Conservation (phyloP, 2,113 vertebrate genomes). For the Phocoena sinus region DNA sequence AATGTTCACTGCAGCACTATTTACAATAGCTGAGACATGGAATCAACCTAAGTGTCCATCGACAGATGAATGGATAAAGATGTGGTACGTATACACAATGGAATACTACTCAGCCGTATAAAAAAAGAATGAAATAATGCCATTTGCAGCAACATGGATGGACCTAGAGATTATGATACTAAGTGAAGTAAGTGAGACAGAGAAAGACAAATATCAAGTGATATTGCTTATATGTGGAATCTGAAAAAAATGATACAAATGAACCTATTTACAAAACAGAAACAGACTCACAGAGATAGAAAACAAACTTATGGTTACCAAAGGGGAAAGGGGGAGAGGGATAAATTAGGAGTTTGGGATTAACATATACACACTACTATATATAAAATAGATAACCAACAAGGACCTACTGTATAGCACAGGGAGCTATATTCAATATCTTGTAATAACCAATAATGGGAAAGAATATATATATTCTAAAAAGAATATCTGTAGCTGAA, state of each 20-base stretch:
- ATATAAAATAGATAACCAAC: neutral
- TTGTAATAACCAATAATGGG: neutral
- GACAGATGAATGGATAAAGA: neutral
- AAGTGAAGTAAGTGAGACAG: no score
- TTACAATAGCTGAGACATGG: neutral
- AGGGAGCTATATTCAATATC: neutral
- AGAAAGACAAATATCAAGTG: no score
- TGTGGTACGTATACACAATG: no score
- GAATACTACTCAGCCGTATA: no score
- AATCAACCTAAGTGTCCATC: neutral
- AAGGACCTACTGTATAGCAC: neutral
- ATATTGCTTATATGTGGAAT: neutral
- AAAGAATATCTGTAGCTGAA: neutral
- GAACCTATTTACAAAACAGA: neutral
- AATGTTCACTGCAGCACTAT: neutral
- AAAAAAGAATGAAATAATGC: no score
- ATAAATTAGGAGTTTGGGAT: neutral
- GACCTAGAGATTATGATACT: no score
- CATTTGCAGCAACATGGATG: no score
- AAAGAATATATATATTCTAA: neutral
- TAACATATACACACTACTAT: neutral
- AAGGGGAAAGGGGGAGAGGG: neutral
- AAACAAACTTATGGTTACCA: neutral
- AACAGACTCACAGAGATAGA: neutral
- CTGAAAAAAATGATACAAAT: neutral